A percentile compares a stretch with the other conserved stretches of the same genome.
phyloP scores from a whole-genome alignment of 2,797 vertebrate genomes.

The Crocidura indochinensis region DNA sequence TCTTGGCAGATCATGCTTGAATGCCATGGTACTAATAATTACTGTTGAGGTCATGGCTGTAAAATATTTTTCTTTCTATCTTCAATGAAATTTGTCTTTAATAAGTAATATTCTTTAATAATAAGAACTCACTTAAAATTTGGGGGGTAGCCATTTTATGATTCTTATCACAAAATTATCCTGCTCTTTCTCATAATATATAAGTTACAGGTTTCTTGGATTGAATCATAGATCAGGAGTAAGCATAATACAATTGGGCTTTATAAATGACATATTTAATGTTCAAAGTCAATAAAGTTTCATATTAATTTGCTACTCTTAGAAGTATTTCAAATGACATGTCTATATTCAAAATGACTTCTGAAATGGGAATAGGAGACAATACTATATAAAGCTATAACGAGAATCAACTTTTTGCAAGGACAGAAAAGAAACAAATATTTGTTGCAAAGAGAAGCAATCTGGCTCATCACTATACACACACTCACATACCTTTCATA shows the following conservation, averaged over 20 bases:
- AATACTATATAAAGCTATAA: conserved; percentile 11
- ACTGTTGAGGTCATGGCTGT: neutral
- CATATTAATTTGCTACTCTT: conserved; percentile 43
- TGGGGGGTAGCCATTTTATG: neutral
- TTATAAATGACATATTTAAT: conserved; percentile 50
- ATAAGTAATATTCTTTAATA: conserved; percentile 3
- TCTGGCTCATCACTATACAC: neutral
- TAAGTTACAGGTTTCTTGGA: conserved; percentile 53
- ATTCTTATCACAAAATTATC: neutral
- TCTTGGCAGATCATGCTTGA: conserved; percentile 16
- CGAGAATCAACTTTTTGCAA: conserved; percentile 55
- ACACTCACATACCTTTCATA: neutral
- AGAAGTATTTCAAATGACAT: conserved; percentile 50
- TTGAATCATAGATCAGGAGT: neutral
- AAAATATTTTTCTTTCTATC: neutral
- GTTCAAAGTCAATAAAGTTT: conserved; percentile 44
- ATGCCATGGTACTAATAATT: conserved; percentile 25
- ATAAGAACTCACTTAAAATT: conserved; percentile 4
- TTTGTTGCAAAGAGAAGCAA: conserved; percentile 45
- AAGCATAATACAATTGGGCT: conserved; percentile 51
- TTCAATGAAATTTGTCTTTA: conserved; percentile 25
- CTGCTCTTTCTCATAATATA: neutral
- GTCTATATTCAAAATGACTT: conserved; percentile 31
- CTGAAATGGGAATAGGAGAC: conserved; percentile 49
- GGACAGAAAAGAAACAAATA: conserved; percentile 17